Percentiles rank a stretch among this genome's conserved stretches.
These are phyloP conservation scores for Sturnus vulgaris DNA, from an alignment of 2,113 vertebrate genomes.

Conservation along the genomic window DNA sequence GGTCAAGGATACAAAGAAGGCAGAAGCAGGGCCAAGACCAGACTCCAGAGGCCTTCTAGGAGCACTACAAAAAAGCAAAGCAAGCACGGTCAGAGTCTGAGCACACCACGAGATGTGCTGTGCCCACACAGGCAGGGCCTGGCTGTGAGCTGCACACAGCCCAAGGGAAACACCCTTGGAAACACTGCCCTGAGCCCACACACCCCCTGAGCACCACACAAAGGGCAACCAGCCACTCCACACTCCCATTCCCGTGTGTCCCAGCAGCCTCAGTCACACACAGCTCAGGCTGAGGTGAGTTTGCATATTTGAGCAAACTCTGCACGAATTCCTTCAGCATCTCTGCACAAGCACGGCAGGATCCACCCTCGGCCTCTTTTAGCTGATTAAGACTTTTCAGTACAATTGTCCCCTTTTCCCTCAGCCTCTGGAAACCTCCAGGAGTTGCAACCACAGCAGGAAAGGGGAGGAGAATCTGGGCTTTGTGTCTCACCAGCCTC, in stretches of 20 bases:
- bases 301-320: neutral
- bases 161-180: accelerated
- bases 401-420: neutral
- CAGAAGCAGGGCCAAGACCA: neutral
- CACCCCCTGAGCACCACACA: neutral
- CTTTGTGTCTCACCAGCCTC: neutral
- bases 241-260: accelerated
- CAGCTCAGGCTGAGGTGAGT: neutral
- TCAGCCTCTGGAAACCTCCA: neutral
- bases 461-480: neutral
- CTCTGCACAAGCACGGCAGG: neutral
- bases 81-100: accelerated
- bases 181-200: neutral
- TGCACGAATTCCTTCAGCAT: neutral
- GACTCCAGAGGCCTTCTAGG: neutral
- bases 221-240: accelerated
- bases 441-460: neutral
- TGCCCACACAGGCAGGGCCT: neutral
- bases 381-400: neutral
- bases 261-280: neutral
- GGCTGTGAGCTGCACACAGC: neutral
- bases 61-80: neutral
- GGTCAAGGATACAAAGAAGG: neutral
- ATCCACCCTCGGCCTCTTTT: neutral
- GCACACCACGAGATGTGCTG: neutral